These are phyloP conservation scores for Mongoloraphidia duomilia DNA, from an alignment of 2,888 invertebrate genomes.

Conservation along the genomic window DNA sequence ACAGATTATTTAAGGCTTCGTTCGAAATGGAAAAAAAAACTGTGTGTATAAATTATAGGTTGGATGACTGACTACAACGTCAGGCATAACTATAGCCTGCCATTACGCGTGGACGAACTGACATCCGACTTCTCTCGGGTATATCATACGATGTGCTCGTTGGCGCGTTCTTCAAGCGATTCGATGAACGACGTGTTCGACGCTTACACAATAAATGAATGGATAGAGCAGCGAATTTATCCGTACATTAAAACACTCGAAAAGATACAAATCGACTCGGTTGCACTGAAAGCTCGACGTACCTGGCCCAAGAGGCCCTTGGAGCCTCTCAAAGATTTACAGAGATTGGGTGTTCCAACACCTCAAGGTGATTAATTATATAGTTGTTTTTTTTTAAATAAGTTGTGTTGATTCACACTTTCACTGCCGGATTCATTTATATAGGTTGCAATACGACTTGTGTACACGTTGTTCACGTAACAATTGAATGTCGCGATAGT, in stretches of 20 bases:
- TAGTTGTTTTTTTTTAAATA: not conserved
- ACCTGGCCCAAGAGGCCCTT: slow-evolving; percentile 47
- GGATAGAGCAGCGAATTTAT: slow-evolving; percentile 50
- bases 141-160: slow-evolving; percentile 37
- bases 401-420: no score
- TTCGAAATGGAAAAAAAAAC: no score
- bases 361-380: slow-evolving; percentile 13
- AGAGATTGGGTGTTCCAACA: slow-evolving; percentile 29
- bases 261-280: slow-evolving; percentile 36
- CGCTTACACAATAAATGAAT: slow-evolving; percentile 43
- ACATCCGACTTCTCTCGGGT: slow-evolving; percentile 39
- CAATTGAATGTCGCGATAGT: no score
- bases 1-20: no score
- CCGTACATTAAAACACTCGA: slow-evolving; percentile 37
- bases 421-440: no score
- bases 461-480: no score
- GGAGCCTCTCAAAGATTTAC: slow-evolving; percentile 32
- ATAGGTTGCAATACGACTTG: no score
- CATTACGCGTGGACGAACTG: slow-evolving; percentile 46
- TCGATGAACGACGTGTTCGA: slow-evolving; percentile 43
- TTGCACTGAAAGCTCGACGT: slow-evolving; percentile 34
- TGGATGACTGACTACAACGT: slow-evolving; percentile 62
- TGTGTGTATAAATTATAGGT: slow-evolving; percentile 22
- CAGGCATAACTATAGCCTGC: slow-evolving; percentile 51
- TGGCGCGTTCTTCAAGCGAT: slow-evolving; percentile 39